Conservation (phyloP, 1,140 invertebrate species). For the Mycetomoellerius zeteki region DNA sequence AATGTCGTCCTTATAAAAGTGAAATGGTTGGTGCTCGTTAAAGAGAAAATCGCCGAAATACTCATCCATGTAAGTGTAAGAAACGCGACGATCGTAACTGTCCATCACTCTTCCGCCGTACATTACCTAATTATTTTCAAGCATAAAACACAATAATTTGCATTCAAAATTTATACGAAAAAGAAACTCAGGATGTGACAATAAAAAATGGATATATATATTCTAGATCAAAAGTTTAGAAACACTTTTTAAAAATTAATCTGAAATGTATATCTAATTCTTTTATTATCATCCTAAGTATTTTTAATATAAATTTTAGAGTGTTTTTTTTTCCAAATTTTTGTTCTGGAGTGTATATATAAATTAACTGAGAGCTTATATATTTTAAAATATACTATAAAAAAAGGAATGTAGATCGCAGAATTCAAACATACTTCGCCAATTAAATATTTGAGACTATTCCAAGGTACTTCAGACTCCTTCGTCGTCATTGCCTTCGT, state of each 20-base stretch:
- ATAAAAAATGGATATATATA: neutral
- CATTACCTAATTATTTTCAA: conserved; percentile 90
- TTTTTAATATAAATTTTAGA: too few species aligned
- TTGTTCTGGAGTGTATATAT: too few species aligned
- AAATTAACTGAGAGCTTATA: neutral
- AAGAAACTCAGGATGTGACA: neutral
- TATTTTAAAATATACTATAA: neutral
- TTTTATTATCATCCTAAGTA: too few species aligned
- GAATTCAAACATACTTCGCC: conserved; percentile 90
- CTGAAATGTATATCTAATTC: too few species aligned
- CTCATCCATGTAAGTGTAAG: conserved; percentile 96
- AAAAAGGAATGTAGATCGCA: neutral
- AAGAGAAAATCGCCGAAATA: conserved; percentile 98
- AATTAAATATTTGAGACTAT: conserved; percentile 96
- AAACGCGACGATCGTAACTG: conserved; percentile 94
- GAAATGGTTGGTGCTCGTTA: conserved; percentile 95
- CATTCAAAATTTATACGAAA: neutral
- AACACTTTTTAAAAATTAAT: too few species aligned
- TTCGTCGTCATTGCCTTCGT: conserved; percentile 89
- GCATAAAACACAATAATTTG: neutral
- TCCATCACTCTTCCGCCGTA: conserved; percentile 97
- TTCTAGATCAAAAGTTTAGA: too few species aligned
- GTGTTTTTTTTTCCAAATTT: too few species aligned
- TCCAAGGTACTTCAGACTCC: conserved; percentile 93
- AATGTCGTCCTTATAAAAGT: conserved; percentile 92